Conservation (phyloP, 2,797 vertebrate genomes). For the Malurus leucopterus region DNA sequence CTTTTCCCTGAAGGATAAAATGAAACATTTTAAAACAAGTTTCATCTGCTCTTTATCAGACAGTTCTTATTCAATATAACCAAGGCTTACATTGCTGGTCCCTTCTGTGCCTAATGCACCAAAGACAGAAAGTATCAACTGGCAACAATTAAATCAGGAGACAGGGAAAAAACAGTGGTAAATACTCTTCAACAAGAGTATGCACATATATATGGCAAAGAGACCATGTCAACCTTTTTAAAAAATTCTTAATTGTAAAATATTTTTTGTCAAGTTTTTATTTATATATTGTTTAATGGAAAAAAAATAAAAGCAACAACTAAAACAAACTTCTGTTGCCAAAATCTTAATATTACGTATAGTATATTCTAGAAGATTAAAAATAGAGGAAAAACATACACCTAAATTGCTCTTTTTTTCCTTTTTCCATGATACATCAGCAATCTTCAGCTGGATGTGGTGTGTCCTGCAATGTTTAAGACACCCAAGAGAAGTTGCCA, state of each 20-base stretch:
- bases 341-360: background rate
- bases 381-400: background rate
- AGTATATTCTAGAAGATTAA: background rate
- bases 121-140: background rate
- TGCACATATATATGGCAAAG: background rate
- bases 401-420: background rate
- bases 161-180: background rate
- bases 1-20: constrained; percentile 14
- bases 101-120: background rate
- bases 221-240: rapidly evolving
- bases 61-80: background rate
- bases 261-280: background rate
- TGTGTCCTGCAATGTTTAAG: background rate
- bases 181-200: background rate
- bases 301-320: background rate
- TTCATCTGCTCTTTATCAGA: background rate
- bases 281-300: background rate
- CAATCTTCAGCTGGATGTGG: background rate
- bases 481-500: background rate
- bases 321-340: background rate
- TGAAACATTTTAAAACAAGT: constrained; percentile 38
- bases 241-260: background rate
- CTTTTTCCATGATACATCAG: background rate
- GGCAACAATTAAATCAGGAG: background rate
- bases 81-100: background rate